Percentiles rank a stretch among this genome's conserved stretches.
Conservation (phyloP, 2,113 vertebrate species). For the Clinocottus analis region DNA sequence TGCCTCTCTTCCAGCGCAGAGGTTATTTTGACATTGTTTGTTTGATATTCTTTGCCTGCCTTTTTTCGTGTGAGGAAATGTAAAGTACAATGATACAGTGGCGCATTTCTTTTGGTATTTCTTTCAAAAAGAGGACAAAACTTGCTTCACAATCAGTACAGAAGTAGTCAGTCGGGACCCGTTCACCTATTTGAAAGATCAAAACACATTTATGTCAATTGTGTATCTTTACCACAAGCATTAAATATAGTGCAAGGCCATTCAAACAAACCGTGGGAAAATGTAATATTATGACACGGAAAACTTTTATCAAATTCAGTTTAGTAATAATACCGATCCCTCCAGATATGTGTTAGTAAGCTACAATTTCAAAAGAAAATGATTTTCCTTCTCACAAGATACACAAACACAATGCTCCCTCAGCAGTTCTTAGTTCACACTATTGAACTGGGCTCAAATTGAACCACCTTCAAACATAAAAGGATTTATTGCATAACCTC, state of each 20-base stretch:
- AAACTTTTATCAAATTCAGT: constrained; percentile 30
- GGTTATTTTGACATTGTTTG: constrained; percentile 15
- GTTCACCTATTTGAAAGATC: constrained; percentile 36
- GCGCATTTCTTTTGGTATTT: background rate
- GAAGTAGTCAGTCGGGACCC: constrained; percentile 26
- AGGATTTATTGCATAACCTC: background rate
- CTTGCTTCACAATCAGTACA: constrained; percentile 33
- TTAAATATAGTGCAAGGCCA: background rate
- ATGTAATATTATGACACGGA: constrained; percentile 10
- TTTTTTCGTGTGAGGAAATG: background rate
- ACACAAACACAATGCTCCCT: constrained; percentile 18
- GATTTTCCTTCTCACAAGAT: background rate
- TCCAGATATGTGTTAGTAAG: background rate
- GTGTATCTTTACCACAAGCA: constrained; percentile 45
- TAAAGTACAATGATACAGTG: background rate
- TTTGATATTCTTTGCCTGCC: background rate
- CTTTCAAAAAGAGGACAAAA: background rate
- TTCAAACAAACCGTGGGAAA: constrained; percentile 30
- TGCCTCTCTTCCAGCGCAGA: background rate
- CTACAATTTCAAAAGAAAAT: background rate
- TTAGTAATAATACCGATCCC: constrained; percentile 18
- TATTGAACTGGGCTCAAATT: constrained; percentile 14
- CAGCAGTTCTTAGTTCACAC: constrained; percentile 9
- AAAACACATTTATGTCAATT: constrained; percentile 48
- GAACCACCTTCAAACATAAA: constrained; percentile 34